Evolutionary conservation across 2,797 vertebrate genomes (phyloP), one percentile per base, ranked within the genome.

Genomic region (Galaxias olidus): DNA sequence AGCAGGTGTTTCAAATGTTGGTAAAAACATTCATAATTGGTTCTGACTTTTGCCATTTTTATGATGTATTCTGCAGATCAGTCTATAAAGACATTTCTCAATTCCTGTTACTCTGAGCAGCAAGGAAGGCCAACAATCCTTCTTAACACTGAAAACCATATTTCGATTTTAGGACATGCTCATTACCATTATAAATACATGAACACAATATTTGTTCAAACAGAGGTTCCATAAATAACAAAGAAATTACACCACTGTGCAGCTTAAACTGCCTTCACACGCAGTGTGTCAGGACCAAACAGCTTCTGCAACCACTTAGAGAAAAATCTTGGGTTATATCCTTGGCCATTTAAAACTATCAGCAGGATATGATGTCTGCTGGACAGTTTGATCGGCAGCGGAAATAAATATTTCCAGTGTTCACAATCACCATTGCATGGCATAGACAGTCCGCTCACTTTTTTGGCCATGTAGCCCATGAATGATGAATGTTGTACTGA

Each of bases 201-300:
- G 73, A 11, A 12, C 63, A 50, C 73, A 65, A 72, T 64, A 74
- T 79, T 75, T 78, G 45, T 78, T 79, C 77, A 73, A 75, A 59
- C 69, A 11, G 77, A 78, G 79, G 61, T 13, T 4, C 65, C 70
- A 68, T 84, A 76, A 81, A 84, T 85, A 74, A 70, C 14, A 57
- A 63, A 1, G 9, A 45, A 56, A 82, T 75, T 59, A 30, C 73
- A 72, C 50, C 20, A 58, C 69, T 77, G 73, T 75, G 59, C 72
- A 75, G 71, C 78, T 59, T 68, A 42, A 74, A 80, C 58, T 60
- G 71, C 59, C 51, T 51, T 42, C 53, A 8, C 66, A 69, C 60
- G 69, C 64, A 30, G 45, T 74, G 71, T 51, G 54, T 64, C 68
- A 66, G 68, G 64, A 72, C 30, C 74, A 40, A 45, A 40, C 7